These are phyloP conservation scores for Drosophila nr. perissopoda DNA, from an alignment of 2,888 invertebrate species.

Conservation along the genomic window DNA sequence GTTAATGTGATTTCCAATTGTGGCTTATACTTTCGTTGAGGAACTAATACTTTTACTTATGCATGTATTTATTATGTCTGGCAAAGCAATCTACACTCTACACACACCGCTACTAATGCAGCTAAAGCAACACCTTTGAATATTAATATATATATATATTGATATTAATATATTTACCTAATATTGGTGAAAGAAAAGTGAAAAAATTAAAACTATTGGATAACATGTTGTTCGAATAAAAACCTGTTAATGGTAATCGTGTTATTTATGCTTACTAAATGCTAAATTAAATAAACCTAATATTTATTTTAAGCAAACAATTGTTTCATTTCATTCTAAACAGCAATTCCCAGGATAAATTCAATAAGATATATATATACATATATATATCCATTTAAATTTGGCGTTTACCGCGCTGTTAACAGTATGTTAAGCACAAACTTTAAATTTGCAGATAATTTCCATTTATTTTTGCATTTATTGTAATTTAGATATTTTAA, in stretches of 20 bases:
- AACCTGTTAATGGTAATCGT: conserved; percentile 24
- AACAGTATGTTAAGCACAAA: neutral
- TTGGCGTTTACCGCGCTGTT: neutral
- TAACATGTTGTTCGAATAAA: conserved; percentile 32
- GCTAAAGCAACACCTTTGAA: conserved; percentile 39
- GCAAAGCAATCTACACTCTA: conserved; percentile 34
- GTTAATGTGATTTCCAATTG: conserved; percentile 72
- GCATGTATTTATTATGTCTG: conserved; percentile 52
- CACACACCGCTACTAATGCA: conserved; percentile 33
- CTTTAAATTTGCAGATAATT: neutral
- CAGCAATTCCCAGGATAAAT: neutral
- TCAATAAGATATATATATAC: neutral
- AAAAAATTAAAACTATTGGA: conserved; percentile 6
- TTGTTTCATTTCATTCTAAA: neutral
- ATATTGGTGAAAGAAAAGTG: conserved; percentile 38
- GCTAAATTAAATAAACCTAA: conserved; percentile 65
- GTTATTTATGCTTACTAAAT: conserved; percentile 69
- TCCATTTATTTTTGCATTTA: neutral
- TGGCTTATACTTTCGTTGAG: conserved; percentile 67
- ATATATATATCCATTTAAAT: neutral
- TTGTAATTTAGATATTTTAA: neutral
- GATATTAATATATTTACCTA: conserved; percentile 41
- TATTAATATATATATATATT: conserved; percentile 22
- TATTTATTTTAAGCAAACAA: conserved; percentile 40
- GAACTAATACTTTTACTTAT: conserved; percentile 32